phyloP scores from a whole-genome alignment of 1,140 invertebrate species.

The Cepaea nemoralis region DNA sequence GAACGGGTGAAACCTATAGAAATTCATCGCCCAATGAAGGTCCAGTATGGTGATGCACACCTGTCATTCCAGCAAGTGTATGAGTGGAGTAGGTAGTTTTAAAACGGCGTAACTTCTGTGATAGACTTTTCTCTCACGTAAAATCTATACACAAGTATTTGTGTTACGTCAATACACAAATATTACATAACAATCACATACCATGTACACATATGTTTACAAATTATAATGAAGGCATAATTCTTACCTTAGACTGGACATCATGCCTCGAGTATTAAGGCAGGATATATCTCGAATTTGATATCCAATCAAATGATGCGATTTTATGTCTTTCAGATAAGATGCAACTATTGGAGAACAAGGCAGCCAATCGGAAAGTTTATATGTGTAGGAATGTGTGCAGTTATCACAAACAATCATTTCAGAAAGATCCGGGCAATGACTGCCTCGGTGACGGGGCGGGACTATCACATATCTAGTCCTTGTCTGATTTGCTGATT shows the following conservation, averaged over 20 bases:
- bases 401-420: slow-evolving; percentile 73
- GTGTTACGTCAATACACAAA: no score
- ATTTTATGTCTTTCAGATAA: slow-evolving; percentile 38
- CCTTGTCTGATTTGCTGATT: slow-evolving; percentile 72
- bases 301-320: slow-evolving; percentile 49
- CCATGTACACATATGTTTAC: no score
- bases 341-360: slow-evolving; percentile 38
- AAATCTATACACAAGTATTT: no score
- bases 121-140: no score
- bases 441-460: slow-evolving; percentile 67
- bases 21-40: no score
- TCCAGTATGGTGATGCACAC: no score
- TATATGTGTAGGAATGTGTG: slow-evolving; percentile 43
- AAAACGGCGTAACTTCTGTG: no score
- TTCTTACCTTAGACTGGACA: not conserved
- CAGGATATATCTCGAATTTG: slow-evolving; percentile 48
- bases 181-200: no score
- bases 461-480: slow-evolving; percentile 76
- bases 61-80: no score
- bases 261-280: slow-evolving; percentile 42
- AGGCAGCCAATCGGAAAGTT: slow-evolving; percentile 40
- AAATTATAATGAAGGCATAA: no score
- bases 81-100: no score
- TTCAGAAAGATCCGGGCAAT: slow-evolving; percentile 76
- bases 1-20: no score